phyloP scores from a whole-genome alignment of 2,797 vertebrate species.

The Catostomus latipinnis region DNA sequence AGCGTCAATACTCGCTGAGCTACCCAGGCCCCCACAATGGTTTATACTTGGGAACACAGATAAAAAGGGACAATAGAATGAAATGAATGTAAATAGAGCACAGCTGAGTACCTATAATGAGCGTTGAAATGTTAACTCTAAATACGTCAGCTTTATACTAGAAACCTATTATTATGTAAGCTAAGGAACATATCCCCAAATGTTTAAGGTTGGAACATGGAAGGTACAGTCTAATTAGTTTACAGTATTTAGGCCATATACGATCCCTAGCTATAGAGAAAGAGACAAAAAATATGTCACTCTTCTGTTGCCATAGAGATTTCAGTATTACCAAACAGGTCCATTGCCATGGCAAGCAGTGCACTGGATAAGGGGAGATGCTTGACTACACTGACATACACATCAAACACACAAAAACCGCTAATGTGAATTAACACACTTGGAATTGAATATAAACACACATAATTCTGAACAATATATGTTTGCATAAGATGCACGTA shows the following conservation, averaged over 20 bases:
- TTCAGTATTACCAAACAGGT: constrained; percentile 71
- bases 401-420: not conserved
- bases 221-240: constrained; percentile 19
- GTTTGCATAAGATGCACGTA: no score
- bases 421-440: not conserved
- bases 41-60: constrained; percentile 37
- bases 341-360: constrained; percentile 63
- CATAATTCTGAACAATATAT: no score
- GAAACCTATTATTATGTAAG: constrained; percentile 36
- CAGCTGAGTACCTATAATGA: constrained; percentile 16
- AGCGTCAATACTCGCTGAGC: no score
- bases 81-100: constrained; percentile 26
- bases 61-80: constrained; percentile 40
- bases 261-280: constrained; percentile 18
- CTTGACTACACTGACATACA: constrained; percentile 29
- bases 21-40: not conserved
- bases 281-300: constrained; percentile 29
- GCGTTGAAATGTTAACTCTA: constrained; percentile 6
- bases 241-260: constrained; percentile 40
- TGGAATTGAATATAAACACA: no score
- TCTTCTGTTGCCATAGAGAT: constrained; percentile 47
- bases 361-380: constrained; percentile 47
- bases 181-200: not conserved
- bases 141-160: not conserved
- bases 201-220: constrained; percentile 6